A percentile compares a stretch with the other conserved stretches of the same genome.
Evolutionary conservation across 2,113 vertebrate species (phyloP).

Genomic region (Illadopsis cleaveri): DNA sequence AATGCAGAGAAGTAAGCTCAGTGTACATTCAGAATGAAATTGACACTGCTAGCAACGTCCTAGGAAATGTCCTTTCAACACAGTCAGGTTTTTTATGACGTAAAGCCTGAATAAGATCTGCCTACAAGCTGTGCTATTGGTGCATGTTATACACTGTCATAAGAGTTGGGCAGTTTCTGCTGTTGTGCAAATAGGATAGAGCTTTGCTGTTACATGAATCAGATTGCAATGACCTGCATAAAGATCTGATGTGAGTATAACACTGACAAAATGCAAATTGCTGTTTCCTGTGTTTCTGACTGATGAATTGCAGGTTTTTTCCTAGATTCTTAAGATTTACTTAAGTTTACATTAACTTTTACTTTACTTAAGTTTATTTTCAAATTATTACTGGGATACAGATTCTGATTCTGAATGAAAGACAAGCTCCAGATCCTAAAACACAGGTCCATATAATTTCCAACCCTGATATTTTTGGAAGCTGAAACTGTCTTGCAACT

Average conservation of each 20-base stretch:
- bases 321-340: neutral
- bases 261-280: neutral
- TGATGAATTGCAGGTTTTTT: neutral
- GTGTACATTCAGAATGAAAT: neutral
- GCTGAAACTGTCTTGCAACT: neutral
- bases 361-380: neutral
- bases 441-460: neutral
- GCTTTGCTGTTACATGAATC: neutral
- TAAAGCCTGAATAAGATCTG: neutral
- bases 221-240: neutral
- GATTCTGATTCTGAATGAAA: neutral
- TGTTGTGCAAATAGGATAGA: neutral
- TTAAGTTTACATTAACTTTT: neutral
- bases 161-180: neutral
- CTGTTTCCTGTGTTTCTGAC: neutral
- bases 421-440: neutral
- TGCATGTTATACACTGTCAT: neutral
- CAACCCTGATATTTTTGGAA: neutral
- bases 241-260: constrained; percentile 31
- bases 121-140: neutral
- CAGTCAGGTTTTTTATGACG: neutral
- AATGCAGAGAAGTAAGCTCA: neutral
- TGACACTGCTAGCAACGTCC: neutral
- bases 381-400: neutral
- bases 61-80: neutral